These are phyloP conservation scores for Eudemis profundana DNA, from an alignment of 2,888 invertebrate genomes.

Conservation along the genomic window DNA sequence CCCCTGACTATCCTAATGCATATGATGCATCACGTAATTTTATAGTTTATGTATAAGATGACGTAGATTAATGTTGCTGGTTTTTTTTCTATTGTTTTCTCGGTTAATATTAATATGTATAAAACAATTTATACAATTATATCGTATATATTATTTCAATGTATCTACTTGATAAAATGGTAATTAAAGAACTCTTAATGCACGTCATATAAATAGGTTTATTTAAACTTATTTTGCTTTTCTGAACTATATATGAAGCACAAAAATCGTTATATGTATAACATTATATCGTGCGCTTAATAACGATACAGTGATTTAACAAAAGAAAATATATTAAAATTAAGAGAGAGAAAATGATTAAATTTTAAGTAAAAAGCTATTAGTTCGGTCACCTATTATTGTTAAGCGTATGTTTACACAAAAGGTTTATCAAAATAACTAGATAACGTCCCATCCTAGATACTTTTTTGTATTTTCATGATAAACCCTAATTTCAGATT, in stretches of 20 bases:
- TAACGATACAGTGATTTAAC: no score
- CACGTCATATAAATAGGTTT: neutral
- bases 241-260: neutral
- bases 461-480: no score
- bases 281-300: no score
- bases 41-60: slow-evolving; percentile 9
- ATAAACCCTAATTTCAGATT: no score
- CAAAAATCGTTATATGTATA: no score
- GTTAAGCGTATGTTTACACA: no score
- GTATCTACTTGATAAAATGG: neutral
- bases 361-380: no score
- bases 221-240: neutral
- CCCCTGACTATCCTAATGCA: slow-evolving; percentile 5
- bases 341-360: no score
- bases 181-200: neutral
- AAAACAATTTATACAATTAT: neutral
- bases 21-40: slow-evolving; percentile 15
- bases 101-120: neutral
- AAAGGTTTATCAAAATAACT: no score
- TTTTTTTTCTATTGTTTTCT: neutral
- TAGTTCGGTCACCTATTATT: no score
- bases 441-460: no score
- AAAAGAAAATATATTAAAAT: no score
- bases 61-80: slow-evolving; percentile 14
- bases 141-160: neutral